Evolutionary conservation across 1,140 invertebrate species (phyloP), one percentile per base, ranked within the genome.

Genomic region (Pygmarrhopalites habei): DNA sequence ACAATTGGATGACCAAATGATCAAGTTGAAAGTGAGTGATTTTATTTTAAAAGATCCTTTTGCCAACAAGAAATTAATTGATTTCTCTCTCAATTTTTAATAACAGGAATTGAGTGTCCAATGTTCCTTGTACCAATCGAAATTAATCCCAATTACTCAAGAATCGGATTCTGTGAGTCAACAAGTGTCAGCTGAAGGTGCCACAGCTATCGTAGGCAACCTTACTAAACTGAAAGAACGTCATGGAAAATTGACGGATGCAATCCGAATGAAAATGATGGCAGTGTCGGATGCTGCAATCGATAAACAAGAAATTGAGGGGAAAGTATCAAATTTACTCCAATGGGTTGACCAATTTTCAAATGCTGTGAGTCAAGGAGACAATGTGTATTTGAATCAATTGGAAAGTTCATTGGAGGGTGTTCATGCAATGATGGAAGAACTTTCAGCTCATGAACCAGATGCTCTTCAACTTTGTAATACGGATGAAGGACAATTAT

Each of bases 321-420:
- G 85, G 25, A 87, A 88, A 73, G 78, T 95, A 49, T 80, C 84
- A 14, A 85, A 86, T 66, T 90, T 95, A 72, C 84, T 86, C 51
- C 86, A 85, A 55, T 94, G 90, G 89, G 83, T 95, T 75, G 85
- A 86, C 46, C 81, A 86, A 58, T 79, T 92, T 47, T 81, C 85
- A 68, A 78, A 82, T 21, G 85, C 87, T 70, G 82, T 89, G 21
- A 82, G 85, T 44, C 85, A 88, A 68, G 83, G 89, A 52, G 86
- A 87, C 74, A 88, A 90, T 72, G 83, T 93, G 17, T 83, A 84
- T 72, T 79, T 86, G 1, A 86, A 89, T 68, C 85, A 88, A 73
- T 83, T 93, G 2, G 86, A 90, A 66, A 80, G 83, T 0, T 83
- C 83, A 46, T 73, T 92, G n/a, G 86, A 88, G 69, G 85, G 85